Base-by-base conservation (phyloP, 2,113 vertebrate genomes). In the Nycticebus coucang region DNA sequence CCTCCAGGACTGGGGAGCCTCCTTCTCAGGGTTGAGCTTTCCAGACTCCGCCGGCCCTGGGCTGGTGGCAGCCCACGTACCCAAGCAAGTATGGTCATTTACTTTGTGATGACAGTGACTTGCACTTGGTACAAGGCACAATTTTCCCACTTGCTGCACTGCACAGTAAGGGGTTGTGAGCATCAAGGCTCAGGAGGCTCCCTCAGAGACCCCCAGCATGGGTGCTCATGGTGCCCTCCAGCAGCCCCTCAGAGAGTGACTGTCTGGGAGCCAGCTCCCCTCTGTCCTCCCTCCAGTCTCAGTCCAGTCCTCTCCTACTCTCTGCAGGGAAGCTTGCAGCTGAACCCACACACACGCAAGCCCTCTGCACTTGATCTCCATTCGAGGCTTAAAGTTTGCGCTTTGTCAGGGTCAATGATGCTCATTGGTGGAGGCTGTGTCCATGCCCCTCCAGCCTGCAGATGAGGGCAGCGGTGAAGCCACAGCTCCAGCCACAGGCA, bases 301-400 rank as follows among this genome's bases (percentile, higher is more conserved):
- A 4, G 17, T 37, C 24, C 28, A 0, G 22, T 17, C 18, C 37
- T 26, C 57, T 37, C 33, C 45, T 50, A 59, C 19, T 12, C 21
- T 75, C n/a, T 57, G 21, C 69, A 59, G n/a, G 4, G 15, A 28
- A 22, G 8, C 45, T 19, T 68, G 15, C 15, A 21, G 6, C 28
- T 8, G 26, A 3, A 2, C 6, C 4, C 9, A 14, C 37, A 13
- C 35, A 35, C 35, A 50, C 45, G 9, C 35, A 35, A 8, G 7
- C 64, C n/a, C 75, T 71, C 57, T 57, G 45, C 68, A 24, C 41
- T n/a, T 11, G 10, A 6, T 26, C 62, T n/a, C 59, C 41, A 22
- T 2, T 12, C 13, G 9, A 19, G 85, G 45, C 12, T 30, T 5
- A 14, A 53, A 35, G 22, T 28, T 0, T 10, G 64, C 0, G 1